phyloP scores from a whole-genome alignment of 2,797 vertebrate species.

The Phrynocephalus forsythii region DNA sequence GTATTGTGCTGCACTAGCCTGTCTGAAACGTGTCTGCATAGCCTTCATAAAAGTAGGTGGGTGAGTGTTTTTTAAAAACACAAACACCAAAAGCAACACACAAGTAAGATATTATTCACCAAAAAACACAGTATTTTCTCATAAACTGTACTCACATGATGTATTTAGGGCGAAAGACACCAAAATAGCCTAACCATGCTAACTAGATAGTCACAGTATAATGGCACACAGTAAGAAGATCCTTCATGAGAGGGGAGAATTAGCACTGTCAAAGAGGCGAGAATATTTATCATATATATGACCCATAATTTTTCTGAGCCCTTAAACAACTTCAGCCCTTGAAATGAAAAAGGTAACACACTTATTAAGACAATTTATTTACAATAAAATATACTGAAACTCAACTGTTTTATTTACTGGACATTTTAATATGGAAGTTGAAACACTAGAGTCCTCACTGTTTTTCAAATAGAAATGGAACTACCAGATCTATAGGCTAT shows the following conservation, averaged over 20 bases:
- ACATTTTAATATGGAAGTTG: too few relatives aligned
- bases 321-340: neutral
- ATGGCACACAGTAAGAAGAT: neutral
- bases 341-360: neutral
- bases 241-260: too few relatives aligned
- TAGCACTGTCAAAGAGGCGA: too few relatives aligned
- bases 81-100: neutral
- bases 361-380: neutral
- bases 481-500: neutral
- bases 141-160: neutral
- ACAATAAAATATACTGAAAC: neutral
- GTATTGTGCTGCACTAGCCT: neutral
- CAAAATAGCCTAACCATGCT: neutral
- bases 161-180: neutral
- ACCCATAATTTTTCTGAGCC: neutral
- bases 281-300: neutral
- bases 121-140: neutral
- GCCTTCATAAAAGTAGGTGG: neutral
- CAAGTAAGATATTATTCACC: neutral
- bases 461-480: neutral
- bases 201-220: neutral
- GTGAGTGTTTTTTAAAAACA: neutral
- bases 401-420: neutral
- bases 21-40: neutral
- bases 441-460: too few relatives aligned